Conservation (phyloP, 2,888 invertebrate species). For the Luffia ferchaultella region DNA sequence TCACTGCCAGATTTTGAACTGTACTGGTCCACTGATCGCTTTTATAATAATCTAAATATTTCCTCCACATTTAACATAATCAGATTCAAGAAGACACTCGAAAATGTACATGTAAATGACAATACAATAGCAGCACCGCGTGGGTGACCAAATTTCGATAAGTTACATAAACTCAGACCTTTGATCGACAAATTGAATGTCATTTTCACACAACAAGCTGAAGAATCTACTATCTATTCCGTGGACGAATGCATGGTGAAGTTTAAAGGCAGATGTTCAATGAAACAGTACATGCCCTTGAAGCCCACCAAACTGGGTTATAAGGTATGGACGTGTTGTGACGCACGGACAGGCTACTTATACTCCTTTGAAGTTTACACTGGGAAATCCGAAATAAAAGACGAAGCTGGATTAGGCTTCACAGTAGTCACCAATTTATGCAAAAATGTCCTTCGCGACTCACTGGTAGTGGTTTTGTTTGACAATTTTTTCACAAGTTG, state of each 20-base stretch:
- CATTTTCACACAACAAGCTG: constrained; percentile 14
- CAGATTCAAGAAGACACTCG: constrained; percentile 22
- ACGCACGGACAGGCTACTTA: constrained; percentile 18
- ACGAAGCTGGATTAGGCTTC: constrained; percentile 14
- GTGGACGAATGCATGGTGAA: constrained; percentile 20
- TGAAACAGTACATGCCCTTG: constrained; percentile 21
- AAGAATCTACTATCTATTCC: constrained; percentile 14
- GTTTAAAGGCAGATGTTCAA: constrained; percentile 18
- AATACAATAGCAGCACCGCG: constrained; percentile 10
- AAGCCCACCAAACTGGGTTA: constrained; percentile 21
- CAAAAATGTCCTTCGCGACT: constrained; percentile 2
- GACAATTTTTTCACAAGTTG: constrained; percentile 4
- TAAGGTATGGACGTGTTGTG: constrained; percentile 19
- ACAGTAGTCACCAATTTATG: constrained; percentile 7
- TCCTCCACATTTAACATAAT: constrained; percentile 17
- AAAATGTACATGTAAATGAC: constrained; percentile 14
- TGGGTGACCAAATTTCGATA: constrained; percentile 14
- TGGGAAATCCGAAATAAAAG: constrained; percentile 16
- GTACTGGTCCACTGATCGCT: constrained; percentile 7
- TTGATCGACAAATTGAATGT: constrained; percentile 8
- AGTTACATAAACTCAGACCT: constrained; percentile 17
- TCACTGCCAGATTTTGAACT: neutral
- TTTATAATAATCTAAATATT: constrained; percentile 22
- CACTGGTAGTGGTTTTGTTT: constrained; percentile 7
- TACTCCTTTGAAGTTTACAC: constrained; percentile 18